phyloP scores from a whole-genome alignment of 92 coral and sea anemone genomes.

The Bergia puertoricense region DNA sequence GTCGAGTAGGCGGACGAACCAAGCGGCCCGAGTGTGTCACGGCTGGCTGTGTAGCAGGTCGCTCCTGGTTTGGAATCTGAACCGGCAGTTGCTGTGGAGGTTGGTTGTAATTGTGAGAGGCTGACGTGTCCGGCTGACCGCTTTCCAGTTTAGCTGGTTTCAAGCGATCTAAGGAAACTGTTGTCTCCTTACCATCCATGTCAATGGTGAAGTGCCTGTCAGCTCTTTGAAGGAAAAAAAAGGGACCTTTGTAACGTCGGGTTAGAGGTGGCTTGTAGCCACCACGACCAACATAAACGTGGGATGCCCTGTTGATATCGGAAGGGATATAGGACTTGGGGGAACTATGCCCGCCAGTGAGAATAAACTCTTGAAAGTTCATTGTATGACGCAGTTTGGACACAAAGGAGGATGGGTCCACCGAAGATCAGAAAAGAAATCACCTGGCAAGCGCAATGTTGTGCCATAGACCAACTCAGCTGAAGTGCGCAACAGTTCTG shows the following conservation, averaged over 20 bases:
- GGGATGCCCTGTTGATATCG: neutral
- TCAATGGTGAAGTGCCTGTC: slow-evolving; percentile 2
- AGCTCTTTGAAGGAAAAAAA: neutral
- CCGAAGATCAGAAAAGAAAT: neutral
- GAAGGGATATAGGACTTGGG: neutral
- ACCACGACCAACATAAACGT: neutral
- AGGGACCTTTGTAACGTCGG: neutral
- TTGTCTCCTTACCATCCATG: slow-evolving; percentile 5
- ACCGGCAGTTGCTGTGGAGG: neutral
- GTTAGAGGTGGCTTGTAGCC: too few relatives aligned
- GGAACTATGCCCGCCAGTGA: neutral
- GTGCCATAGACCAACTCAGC: too few relatives aligned
- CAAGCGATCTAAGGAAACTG: neutral
- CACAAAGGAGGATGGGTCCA: neutral
- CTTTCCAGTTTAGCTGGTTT: slow-evolving; percentile 1
- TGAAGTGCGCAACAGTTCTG: neutral
- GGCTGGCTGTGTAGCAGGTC: neutral
- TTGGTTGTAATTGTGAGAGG: neutral
- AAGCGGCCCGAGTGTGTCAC: neutral
- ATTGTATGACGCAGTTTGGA: neutral
- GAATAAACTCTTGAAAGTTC: neutral
- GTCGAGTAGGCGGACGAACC: neutral
- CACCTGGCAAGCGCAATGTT: too few relatives aligned
- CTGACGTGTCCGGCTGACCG: neutral
- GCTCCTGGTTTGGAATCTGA: neutral